phyloP scores from a whole-genome alignment of 1,140 invertebrate genomes.

The Mizuhopecten yessoensis region DNA sequence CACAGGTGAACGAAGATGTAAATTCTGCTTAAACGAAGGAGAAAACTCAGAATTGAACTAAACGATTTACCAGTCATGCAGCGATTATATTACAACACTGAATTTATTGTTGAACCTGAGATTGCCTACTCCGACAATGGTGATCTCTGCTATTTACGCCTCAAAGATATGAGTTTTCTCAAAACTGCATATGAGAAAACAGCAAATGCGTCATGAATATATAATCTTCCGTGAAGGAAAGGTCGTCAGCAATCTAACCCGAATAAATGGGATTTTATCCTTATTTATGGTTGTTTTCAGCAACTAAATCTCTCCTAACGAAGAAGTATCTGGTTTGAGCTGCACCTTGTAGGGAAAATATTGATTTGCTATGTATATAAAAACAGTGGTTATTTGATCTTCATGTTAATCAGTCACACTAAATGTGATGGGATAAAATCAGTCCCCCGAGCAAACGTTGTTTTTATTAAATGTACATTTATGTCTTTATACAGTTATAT shows the following conservation, averaged over 20 bases:
- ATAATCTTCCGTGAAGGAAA: neutral
- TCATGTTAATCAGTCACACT: neutral
- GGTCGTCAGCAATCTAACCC: neutral
- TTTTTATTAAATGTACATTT: neutral
- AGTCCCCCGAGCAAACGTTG: neutral
- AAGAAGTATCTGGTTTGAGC: neutral
- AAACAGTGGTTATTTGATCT: neutral
- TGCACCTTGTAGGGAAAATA: neutral
- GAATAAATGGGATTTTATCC: neutral
- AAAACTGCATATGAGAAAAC: too few species aligned
- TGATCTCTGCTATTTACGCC: too few species aligned
- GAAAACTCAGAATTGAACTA: too few species aligned
- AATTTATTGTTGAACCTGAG: too few species aligned
- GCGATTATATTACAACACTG: too few species aligned
- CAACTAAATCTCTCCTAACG: neutral
- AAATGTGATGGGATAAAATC: neutral
- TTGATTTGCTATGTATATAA: neutral
- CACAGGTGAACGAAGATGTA: too few species aligned
- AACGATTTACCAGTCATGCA: too few species aligned
- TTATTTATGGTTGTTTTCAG: neutral
- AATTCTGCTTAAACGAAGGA: too few species aligned
- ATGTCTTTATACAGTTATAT: neutral
- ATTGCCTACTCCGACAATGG: too few species aligned
- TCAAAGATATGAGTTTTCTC: too few species aligned
- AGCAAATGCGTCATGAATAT: neutral